phyloP scores from a whole-genome alignment of 2,888 invertebrate species.

The Aphelenchoides bicaudatus region DNA sequence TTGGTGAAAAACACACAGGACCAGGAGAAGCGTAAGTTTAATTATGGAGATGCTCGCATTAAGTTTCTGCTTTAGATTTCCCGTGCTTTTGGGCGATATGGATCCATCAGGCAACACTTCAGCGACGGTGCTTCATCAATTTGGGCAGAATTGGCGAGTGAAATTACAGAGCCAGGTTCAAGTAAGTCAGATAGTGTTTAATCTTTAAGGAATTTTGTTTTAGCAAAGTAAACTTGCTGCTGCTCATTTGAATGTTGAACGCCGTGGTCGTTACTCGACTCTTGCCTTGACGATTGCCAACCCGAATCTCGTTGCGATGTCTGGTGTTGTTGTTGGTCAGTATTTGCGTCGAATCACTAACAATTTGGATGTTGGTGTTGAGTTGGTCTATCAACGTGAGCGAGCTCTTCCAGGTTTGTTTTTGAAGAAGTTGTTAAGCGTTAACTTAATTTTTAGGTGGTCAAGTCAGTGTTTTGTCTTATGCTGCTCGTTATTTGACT shows the following conservation, averaged over 20 bases:
- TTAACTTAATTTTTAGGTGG: constrained; percentile 65
- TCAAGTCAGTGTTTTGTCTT: constrained; percentile 80
- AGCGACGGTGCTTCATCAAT: constrained; percentile 89
- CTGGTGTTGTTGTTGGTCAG: constrained; percentile 68
- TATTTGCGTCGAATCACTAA: constrained; percentile 80
- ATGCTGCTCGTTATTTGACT: constrained; percentile 73
- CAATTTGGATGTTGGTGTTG: constrained; percentile 81
- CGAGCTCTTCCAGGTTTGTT: constrained; percentile 72
- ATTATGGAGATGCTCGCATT: too few relatives aligned
- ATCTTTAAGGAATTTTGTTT: constrained; percentile 63
- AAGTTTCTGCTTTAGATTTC: too few relatives aligned
- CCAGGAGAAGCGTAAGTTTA: constrained; percentile 70
- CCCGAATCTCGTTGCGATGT: constrained; percentile 80
- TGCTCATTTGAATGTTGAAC: constrained; percentile 72
- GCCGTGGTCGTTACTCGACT: constrained; percentile 77
- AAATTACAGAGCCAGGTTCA: constrained; percentile 50
- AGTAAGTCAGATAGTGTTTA: constrained; percentile 16
- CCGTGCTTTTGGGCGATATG: constrained; percentile 88
- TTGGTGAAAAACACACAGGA: constrained; percentile 80
- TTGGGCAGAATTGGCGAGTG: constrained; percentile 71
- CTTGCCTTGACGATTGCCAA: constrained; percentile 84
- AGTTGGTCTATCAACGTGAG: constrained; percentile 84
- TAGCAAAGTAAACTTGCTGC: constrained; percentile 72
- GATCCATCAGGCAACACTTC: constrained; percentile 92
- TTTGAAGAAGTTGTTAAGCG: constrained; percentile 8